These are phyloP conservation scores for Idaea biselata DNA, from an alignment of 2,888 invertebrate species.

Conservation along the genomic window DNA sequence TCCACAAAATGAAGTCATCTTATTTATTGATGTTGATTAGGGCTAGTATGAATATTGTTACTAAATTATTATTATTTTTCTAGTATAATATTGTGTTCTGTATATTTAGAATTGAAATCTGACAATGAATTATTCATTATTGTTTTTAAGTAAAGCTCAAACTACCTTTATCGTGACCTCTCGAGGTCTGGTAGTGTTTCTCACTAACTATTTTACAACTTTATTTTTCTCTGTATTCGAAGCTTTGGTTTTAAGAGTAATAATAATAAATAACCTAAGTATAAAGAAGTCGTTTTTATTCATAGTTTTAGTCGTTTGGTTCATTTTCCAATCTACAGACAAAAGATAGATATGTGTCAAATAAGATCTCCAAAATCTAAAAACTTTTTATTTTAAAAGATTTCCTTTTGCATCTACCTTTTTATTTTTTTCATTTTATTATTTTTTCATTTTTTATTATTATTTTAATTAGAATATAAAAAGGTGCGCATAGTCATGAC, in stretches of 20 bases:
- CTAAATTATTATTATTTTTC: slow-evolving; percentile 72
- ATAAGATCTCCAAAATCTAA: too few species aligned
- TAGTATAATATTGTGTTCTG: slow-evolving; percentile 65
- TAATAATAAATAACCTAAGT: slow-evolving; percentile 72
- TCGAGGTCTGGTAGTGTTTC: slow-evolving; percentile 41
- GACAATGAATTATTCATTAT: slow-evolving; percentile 57
- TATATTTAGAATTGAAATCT: slow-evolving; percentile 70
- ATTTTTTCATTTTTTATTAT: too few species aligned
- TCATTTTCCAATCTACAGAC: background rate
- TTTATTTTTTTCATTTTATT: too few species aligned
- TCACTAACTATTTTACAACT: slow-evolving; percentile 58
- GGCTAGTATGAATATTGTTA: slow-evolving; percentile 66
- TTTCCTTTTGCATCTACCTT: too few species aligned
- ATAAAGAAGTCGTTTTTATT: slow-evolving; percentile 23
- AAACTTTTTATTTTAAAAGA: too few species aligned
- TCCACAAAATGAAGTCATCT: slow-evolving; percentile 69
- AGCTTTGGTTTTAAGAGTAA: slow-evolving; percentile 68
- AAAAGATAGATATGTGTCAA: background rate
- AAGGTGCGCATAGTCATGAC: too few species aligned
- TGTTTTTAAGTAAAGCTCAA: slow-evolving; percentile 64
- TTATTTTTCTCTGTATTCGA: slow-evolving; percentile 51
- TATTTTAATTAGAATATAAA: too few species aligned
- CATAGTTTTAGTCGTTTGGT: background rate
- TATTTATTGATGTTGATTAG: slow-evolving; percentile 75
- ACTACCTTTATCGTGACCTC: slow-evolving; percentile 44